A percentile compares a stretch with the other conserved stretches of the same genome.
phyloP scores from a whole-genome alignment of 1,140 invertebrate species.

The Lethocerus indicus region DNA sequence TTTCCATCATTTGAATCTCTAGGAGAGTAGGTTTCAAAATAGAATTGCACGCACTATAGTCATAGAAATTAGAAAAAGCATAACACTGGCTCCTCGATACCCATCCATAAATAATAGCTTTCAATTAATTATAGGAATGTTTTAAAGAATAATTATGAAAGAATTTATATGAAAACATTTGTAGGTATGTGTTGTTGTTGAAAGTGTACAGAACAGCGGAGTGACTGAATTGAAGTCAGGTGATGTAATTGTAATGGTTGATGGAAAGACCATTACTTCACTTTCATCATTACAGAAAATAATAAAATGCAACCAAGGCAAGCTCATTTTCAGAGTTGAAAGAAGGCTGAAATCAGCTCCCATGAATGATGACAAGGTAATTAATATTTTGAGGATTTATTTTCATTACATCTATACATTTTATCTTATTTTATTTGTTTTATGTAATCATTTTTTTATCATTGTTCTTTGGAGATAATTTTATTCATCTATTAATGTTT shows the following conservation, averaged over 20 bases:
- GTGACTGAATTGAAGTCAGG: constrained; percentile 45
- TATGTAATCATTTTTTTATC: background rate
- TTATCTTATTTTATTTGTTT: background rate
- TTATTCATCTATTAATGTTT: background rate
- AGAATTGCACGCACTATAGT: no score
- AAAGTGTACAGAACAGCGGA: constrained; percentile 48
- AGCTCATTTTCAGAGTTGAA: constrained; percentile 38
- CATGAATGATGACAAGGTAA: constrained; percentile 13
- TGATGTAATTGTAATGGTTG: constrained; percentile 62
- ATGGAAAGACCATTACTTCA: constrained; percentile 53
- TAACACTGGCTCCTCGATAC: no score
- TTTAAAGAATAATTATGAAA: no score
- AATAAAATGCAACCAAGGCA: constrained; percentile 32
- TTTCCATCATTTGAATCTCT: background rate
- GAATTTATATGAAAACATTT: no score
- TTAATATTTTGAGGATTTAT: background rate
- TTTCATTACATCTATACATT: background rate
- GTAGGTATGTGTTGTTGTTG: constrained; percentile 43
- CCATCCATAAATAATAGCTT: no score
- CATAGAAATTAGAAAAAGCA: no score
- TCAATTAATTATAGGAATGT: no score
- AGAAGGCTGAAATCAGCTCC: constrained; percentile 25
- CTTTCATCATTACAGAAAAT: constrained; percentile 57
- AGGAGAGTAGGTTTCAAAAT: no score
- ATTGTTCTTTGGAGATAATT: constrained; percentile 26